Percentiles rank a stretch among this genome's conserved stretches.
Evolutionary conservation across 2,113 vertebrate species (phyloP).

Genomic region (Rhea americana): DNA sequence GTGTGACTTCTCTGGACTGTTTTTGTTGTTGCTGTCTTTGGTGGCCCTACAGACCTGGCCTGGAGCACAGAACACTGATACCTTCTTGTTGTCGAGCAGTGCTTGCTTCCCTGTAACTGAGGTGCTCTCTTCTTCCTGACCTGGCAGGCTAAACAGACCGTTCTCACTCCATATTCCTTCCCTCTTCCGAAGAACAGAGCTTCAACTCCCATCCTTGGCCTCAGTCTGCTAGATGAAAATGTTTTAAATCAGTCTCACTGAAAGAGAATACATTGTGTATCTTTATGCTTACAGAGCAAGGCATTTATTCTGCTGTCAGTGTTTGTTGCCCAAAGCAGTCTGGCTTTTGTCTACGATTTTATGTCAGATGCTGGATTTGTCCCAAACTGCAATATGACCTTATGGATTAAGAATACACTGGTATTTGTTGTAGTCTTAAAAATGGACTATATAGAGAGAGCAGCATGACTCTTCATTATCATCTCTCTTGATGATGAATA

Average conservation of each 20-base stretch:
- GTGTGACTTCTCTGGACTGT: not conserved
- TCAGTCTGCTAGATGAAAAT: not conserved
- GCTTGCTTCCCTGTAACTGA: not conserved
- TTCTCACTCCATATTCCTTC: not conserved
- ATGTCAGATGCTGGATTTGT: not conserved
- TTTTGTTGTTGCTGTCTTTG: not conserved
- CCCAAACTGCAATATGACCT: not conserved
- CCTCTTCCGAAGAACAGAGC: not conserved
- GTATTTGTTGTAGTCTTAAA: not conserved
- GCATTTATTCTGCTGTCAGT: not conserved
- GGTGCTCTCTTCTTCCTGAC: not conserved
- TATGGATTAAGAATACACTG: not conserved
- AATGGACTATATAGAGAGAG: not conserved
- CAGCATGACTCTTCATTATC: not conserved
- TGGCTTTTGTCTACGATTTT: not conserved
- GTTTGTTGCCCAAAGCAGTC: not conserved
- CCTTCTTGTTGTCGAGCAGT: not conserved
- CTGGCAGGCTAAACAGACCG: not conserved
- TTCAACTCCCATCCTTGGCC: not conserved
- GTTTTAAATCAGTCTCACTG: not conserved
- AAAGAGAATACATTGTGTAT: not conserved
- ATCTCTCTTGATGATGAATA: not conserved
- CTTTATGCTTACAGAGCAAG: not conserved
- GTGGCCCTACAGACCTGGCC: not conserved
- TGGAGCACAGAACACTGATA: not conserved